phyloP scores from a whole-genome alignment of 2,797 vertebrate genomes.

The Sebastolobus alascanus region DNA sequence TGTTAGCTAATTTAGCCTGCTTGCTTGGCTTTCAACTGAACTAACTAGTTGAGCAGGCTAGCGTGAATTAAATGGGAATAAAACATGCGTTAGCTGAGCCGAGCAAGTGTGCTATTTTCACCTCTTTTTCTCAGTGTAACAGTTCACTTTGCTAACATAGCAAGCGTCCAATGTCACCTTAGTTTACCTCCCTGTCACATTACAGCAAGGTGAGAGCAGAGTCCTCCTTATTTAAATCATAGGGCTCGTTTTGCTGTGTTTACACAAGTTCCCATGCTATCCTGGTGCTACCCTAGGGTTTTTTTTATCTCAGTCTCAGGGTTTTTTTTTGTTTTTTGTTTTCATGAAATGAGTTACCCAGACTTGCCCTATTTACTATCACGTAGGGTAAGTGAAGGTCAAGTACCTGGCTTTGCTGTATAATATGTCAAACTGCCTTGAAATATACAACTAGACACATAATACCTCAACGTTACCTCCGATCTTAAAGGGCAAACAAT shows the following conservation, averaged over 20 bases:
- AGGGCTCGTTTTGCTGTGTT: background rate
- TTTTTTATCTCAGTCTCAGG: background rate
- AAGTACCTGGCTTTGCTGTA: background rate
- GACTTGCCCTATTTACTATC: background rate
- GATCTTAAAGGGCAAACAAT: background rate
- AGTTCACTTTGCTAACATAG: slow-evolving; percentile 43
- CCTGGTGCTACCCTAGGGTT: too few relatives aligned
- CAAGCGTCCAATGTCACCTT: slow-evolving; percentile 4
- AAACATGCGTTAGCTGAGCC: background rate
- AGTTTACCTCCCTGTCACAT: background rate
- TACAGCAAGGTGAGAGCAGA: background rate
- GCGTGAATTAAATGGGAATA: background rate
- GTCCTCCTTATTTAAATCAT: background rate
- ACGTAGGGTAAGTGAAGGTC: slow-evolving; percentile 52
- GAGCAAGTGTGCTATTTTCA: background rate
- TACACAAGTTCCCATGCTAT: background rate
- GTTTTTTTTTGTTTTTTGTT: background rate
- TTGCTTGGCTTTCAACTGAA: background rate
- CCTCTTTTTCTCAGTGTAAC: background rate
- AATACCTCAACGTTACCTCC: background rate
- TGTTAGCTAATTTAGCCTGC: slow-evolving; percentile 58
- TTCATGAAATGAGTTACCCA: background rate
- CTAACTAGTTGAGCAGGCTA: slow-evolving; percentile 23
- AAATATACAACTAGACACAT: background rate
- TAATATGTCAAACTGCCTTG: slow-evolving; percentile 13